A percentile compares a stretch with the other conserved stretches of the same genome.
Conservation (phyloP, 30 jellyfish, hydroid and myxozoan genomes). For the Phacellophora camtschatica region DNA sequence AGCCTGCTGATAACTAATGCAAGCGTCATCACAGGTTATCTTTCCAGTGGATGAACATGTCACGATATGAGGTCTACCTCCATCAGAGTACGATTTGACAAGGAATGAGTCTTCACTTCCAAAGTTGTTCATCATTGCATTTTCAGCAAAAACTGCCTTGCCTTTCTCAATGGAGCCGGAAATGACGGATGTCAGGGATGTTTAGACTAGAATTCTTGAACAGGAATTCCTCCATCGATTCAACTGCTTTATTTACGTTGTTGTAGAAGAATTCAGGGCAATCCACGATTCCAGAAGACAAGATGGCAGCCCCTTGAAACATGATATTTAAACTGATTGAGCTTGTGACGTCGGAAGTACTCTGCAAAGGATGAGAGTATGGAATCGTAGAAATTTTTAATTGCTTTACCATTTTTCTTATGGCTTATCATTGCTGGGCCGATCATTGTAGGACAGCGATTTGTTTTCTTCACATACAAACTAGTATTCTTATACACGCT, state of each 20-base stretch:
- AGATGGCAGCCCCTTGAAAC: neutral
- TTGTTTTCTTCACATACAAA: neutral
- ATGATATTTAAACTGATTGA: neutral
- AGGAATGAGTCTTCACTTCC: no score
- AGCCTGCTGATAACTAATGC: neutral
- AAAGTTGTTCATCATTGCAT: no score
- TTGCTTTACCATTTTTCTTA: neutral
- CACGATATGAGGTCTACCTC: no score
- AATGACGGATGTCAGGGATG: neutral
- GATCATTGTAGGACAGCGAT: neutral
- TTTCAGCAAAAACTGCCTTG: no score
- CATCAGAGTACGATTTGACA: no score
- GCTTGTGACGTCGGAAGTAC: neutral
- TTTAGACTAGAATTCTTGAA: neutral
- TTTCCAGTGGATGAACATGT: neutral
- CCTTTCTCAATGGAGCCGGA: neutral
- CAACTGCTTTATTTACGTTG: neutral
- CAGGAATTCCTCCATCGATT: neutral
- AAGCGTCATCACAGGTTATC: neutral
- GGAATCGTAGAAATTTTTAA: neutral
- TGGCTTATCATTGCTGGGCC: neutral
- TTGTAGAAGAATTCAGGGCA: neutral
- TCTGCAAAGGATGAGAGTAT: neutral
- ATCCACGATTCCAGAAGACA: neutral
- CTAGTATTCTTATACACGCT: neutral